Base-by-base conservation (phyloP, 2,797 vertebrate species). In the Euphonia xanthogaster region DNA sequence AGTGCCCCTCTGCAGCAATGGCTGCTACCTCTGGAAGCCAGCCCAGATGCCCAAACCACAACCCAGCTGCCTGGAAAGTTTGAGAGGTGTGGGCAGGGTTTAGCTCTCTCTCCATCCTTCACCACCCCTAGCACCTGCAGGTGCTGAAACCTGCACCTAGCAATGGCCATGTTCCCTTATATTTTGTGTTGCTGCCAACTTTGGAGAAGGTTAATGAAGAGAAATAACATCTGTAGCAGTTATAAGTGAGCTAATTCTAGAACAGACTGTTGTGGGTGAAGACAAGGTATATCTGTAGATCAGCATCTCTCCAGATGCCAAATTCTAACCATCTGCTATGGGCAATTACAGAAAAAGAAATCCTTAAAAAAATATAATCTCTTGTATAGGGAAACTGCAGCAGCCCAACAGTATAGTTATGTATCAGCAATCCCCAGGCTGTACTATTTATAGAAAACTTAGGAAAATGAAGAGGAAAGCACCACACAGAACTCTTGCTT, bases 161-260 rank as follows among this genome's bases (percentile, higher is more conserved):
- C 13, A 33, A 81, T 61, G 47, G 25, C 58, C 62, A 18, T 0
- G 1, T 77, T 90, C 1, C 0, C 51, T 30, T 67, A 27, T 30
- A 86, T 33, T 86, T 83, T 77, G 72, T 55, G 15, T 72, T 82
- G 37, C 51, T 91, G 79, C 62, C 58, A 61, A 4, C 19, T 78
- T 70, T 81, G 70, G 60, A 78, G 66, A 81, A 88, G 44, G 62
- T 62, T 90, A 87, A 84, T 82, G 80, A 92, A 81, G 62, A 86
- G 92, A 94, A 95, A 93, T 28, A 92, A 33, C 48, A 88, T 78
- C 74, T 22, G 3, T 39, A 84, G 60, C 28, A 55, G 44, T 63
- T 82, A 67, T 55, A 72, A 87, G 60, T 65, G 47, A 84, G 31
- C 23, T 95, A 92, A 94, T 86, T 88, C 71, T 94, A 39, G 67